phyloP scores from a whole-genome alignment of 2,888 invertebrate species.

The Mactromeris polynyma region DNA sequence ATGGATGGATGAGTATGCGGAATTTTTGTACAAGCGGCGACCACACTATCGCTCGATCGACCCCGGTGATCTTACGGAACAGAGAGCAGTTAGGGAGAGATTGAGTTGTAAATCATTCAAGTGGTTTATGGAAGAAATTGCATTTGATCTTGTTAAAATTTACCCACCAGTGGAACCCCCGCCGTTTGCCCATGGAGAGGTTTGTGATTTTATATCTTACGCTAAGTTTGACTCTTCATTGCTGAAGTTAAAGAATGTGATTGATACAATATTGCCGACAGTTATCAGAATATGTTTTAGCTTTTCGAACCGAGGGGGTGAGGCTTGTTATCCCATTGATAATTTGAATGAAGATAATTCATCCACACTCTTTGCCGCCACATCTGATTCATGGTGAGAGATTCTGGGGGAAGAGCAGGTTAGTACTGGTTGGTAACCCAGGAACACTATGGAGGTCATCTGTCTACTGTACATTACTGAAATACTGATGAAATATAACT shows the following conservation, averaged over 20 bases:
- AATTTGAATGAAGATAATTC: no score
- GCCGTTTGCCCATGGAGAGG: slow-evolving; percentile 93
- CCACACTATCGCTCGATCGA: slow-evolving; percentile 91
- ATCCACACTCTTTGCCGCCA: no score
- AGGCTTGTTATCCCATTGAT: no score
- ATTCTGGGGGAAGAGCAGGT: no score
- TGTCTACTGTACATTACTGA: no score
- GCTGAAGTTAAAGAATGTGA: background rate
- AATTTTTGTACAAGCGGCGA: slow-evolving; percentile 93
- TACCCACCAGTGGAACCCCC: slow-evolving; percentile 96
- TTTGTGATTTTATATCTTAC: slow-evolving; percentile 86
- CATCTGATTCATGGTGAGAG: no score
- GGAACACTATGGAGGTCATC: no score
- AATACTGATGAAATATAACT: no score
- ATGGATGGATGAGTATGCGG: slow-evolving; percentile 99
- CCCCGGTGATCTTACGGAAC: slow-evolving; percentile 93
- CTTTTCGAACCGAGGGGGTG: no score
- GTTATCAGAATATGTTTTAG: no score
- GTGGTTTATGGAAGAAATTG: slow-evolving; percentile 97
- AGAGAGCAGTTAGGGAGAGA: slow-evolving; percentile 91
- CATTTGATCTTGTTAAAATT: slow-evolving; percentile 94
- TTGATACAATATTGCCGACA: no score
- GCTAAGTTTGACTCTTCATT: background rate
- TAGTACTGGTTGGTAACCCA: no score
- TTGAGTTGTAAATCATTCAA: slow-evolving; percentile 96